Evolutionary conservation across 2,113 vertebrate species (phyloP).

Genomic region (Embiotoca jacksoni): DNA sequence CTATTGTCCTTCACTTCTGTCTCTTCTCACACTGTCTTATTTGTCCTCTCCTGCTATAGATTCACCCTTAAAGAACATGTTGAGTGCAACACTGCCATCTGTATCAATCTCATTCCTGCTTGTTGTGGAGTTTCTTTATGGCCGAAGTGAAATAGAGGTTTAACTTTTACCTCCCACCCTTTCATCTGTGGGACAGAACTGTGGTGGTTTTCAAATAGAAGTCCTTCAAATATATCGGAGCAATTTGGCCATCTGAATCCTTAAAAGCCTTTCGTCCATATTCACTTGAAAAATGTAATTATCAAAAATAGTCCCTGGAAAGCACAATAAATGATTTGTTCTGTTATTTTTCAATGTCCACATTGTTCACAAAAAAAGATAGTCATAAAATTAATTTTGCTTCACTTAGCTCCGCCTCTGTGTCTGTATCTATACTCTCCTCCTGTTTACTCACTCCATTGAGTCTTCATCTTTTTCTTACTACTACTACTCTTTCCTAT

Average conservation of each 20-base stretch:
- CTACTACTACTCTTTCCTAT: no score
- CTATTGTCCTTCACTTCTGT: not conserved
- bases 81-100: not conserved
- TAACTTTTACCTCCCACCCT: not conserved
- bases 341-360: not conserved
- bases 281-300: not conserved
- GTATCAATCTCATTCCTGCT: not conserved
- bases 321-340: not conserved
- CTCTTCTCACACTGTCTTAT: not conserved
- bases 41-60: not conserved
- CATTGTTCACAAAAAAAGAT: no score
- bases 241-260: not conserved
- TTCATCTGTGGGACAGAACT: not conserved
- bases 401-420: not conserved
- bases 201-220: no score
- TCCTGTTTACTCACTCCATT: no score
- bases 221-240: not conserved
- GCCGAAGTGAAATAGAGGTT: not conserved
- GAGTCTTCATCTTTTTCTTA: no score
- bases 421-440: no score
- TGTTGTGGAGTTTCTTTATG: not conserved
- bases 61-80: slow-evolving; percentile 4
- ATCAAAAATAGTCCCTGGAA: not conserved
- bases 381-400: no score
- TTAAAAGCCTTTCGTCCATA: not conserved